Conservation (phyloP, 2,113 vertebrate genomes). For the Cephalopterus ornatus region DNA sequence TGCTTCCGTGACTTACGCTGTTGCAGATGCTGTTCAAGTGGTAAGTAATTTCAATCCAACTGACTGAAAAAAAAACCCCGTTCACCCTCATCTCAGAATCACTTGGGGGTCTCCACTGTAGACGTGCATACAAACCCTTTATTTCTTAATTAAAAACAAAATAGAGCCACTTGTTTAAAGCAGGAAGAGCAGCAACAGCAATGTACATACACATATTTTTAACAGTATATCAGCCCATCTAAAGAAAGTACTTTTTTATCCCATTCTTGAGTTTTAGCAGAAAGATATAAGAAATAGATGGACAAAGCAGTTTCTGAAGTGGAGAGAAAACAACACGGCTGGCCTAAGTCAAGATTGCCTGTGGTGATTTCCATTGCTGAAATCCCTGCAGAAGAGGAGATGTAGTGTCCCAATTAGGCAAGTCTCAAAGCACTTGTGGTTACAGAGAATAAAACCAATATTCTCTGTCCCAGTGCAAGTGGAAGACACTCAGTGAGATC, state of each 20-base stretch:
- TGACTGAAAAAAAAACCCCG: not conserved
- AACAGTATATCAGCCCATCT: rapidly evolving
- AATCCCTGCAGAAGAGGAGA: not conserved
- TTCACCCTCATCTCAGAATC: not conserved
- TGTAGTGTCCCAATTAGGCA: not conserved
- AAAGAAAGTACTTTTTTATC: not conserved
- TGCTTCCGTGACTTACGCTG: not conserved
- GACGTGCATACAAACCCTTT: not conserved
- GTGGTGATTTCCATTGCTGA: not conserved
- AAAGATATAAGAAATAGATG: not conserved
- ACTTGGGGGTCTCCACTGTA: not conserved
- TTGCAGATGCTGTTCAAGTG: constrained; percentile 46
- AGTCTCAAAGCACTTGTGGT: not conserved
- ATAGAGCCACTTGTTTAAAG: not conserved
- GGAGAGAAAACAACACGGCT: not conserved
- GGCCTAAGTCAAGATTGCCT: not conserved
- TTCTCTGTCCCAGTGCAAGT: not conserved
- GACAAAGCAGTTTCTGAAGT: not conserved
- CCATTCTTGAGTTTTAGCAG: not conserved
- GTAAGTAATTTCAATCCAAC: constrained; percentile 16
- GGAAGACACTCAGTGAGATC: not conserved
- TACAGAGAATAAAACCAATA: not conserved
- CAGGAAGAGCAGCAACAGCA: not conserved
- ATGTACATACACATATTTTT: not conserved
- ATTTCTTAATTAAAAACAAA: constrained; percentile 28